Base-by-base conservation (phyloP, 2,888 invertebrate genomes). In the Chloroclysta siterata region DNA sequence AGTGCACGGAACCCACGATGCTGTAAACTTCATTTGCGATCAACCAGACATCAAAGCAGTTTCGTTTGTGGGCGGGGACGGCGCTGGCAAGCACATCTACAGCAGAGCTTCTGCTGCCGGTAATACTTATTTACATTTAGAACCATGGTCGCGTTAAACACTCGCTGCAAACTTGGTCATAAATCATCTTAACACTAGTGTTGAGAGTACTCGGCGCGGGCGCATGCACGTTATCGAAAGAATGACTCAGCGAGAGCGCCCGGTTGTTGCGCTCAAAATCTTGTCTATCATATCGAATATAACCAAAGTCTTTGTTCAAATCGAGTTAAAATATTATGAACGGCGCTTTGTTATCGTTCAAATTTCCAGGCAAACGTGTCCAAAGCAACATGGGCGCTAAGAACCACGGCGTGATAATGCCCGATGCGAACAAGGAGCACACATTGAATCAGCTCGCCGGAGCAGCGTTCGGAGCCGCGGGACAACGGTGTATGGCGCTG, bases 331-430 rank as follows among this genome's bases (percentile, higher is more conserved):
- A n/a, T n/a, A n/a, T n/a, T n/a, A n/a, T n/a, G n/a, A n/a, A n/a
- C n/a, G n/a, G n/a, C n/a, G n/a, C n/a, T n/a, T n/a, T n/a, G n/a
- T n/a, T n/a, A n/a, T n/a, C n/a, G n/a, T n/a, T n/a, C n/a, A n/a
- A n/a, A n/a, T n/a, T n/a, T n/a, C n/a, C n/a, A 93, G 93, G 93
- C 61, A 99, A 99, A 83, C 95, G 98, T 41, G 98, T 99, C 0
- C 99, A 99, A 89, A 97, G 98, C 73, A 99, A 99, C 88, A 98
- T 99, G 98, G 99, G 99, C 11, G 99, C 99, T 5, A 99, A 99
- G 90, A 99, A 99, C 89, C 99, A 99, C 86, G 99, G 99, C 47
- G 96, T 99, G 13, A 95, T 99, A 46, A 95, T 99, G 95, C 97
- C 98, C 0, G 99, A 99, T 88, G 99, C 99, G 0, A 99, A 99